Conservation (phyloP, 1,140 invertebrate species). For the Bombus vancouverensis region DNA sequence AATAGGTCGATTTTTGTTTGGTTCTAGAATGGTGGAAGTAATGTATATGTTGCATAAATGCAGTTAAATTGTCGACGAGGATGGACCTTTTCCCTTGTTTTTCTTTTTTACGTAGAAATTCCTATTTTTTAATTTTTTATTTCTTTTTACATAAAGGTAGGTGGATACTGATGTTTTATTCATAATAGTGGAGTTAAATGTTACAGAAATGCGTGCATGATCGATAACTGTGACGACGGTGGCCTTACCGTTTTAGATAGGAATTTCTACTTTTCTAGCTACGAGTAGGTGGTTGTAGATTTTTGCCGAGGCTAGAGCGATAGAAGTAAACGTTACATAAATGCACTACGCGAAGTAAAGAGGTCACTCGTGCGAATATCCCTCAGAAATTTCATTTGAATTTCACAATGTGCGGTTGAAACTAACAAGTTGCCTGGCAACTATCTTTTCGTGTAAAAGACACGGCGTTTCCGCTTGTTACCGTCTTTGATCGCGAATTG, state of each 20-base stretch:
- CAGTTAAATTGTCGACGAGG: no score
- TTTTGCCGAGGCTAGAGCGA: neutral
- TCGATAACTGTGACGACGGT: neutral
- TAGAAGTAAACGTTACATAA: slow-evolving; percentile 26
- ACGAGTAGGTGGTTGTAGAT: neutral
- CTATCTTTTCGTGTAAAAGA: neutral
- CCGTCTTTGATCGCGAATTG: neutral
- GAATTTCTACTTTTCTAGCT: neutral
- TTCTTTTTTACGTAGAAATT: no score
- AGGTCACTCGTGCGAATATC: slow-evolving; percentile 19
- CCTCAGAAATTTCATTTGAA: slow-evolving; percentile 21
- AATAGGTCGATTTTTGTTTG: no score
- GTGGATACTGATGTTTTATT: no score
- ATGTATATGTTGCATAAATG: no score
- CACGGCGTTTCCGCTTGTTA: slow-evolving; percentile 14
- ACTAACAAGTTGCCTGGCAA: slow-evolving; percentile 22
- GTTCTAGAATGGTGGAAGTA: no score
- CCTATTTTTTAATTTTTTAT: no score
- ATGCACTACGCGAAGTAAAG: neutral
- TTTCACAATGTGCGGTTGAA: slow-evolving; percentile 37
- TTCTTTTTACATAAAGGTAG: no score
- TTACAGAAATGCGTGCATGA: neutral
- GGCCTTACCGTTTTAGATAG: neutral
- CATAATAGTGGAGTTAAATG: no score
- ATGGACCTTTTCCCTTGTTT: no score